These are phyloP conservation scores for Chitala chitala DNA, from an alignment of 2,113 vertebrate genomes.

Conservation along the genomic window DNA sequence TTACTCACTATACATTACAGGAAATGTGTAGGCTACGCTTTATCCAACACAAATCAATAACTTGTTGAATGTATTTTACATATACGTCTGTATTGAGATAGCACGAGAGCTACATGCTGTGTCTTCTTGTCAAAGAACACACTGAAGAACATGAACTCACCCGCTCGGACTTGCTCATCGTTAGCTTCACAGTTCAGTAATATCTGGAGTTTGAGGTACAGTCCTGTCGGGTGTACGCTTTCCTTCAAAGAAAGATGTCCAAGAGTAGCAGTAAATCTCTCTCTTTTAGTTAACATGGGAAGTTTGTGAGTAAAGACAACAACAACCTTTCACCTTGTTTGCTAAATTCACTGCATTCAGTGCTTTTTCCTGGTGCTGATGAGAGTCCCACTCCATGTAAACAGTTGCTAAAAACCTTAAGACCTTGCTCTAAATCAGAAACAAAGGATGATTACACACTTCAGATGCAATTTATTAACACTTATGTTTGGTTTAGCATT, in stretches of 20 bases:
- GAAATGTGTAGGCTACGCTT: background rate
- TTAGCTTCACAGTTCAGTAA: constrained; percentile 63
- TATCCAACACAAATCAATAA: background rate
- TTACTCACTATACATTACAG: background rate
- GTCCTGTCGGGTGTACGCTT: constrained; percentile 63
- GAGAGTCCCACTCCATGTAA: constrained; percentile 77
- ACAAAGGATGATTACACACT: background rate
- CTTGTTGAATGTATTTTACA: too few relatives aligned
- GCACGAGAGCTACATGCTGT: too few relatives aligned
- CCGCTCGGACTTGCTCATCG: constrained; percentile 68
- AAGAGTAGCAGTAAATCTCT: background rate
- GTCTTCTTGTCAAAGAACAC: too few relatives aligned
- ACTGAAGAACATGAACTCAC: constrained; percentile 64
- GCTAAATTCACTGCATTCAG: constrained; percentile 70
- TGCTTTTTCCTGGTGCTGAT: constrained; percentile 69
- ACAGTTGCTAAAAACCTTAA: constrained; percentile 76
- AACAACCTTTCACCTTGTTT: constrained; percentile 69
- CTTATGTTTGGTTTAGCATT: background rate
- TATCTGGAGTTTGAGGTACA: constrained; percentile 80
- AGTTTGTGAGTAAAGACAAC: background rate
- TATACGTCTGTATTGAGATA: too few relatives aligned
- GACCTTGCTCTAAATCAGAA: constrained; percentile 70
- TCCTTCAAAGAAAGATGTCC: constrained; percentile 57
- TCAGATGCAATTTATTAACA: background rate
- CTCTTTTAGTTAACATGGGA: background rate